These are phyloP conservation scores for Mormyrus hasselquistii DNA, from an alignment of 2,797 vertebrate species.

Conservation along the genomic window DNA sequence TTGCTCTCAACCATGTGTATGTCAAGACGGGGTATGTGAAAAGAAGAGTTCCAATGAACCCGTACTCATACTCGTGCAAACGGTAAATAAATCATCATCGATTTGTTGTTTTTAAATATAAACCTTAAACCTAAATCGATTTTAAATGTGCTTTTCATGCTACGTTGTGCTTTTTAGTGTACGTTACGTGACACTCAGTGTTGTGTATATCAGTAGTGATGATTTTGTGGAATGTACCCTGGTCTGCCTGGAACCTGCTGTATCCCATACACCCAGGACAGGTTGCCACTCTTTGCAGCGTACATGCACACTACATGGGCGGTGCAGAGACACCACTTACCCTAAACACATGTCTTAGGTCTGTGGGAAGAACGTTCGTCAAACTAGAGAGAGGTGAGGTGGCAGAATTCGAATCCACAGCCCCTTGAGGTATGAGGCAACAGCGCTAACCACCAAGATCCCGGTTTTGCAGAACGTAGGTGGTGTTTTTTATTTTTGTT, in stretches of 20 bases:
- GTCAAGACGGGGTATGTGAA: background rate
- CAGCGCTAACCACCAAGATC: background rate
- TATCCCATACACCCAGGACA: background rate
- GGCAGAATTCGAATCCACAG: background rate
- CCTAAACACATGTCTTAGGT: background rate
- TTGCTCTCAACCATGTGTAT: background rate
- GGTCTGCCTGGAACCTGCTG: background rate
- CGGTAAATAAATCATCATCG: background rate
- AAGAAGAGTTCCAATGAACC: background rate
- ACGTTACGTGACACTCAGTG: no score
- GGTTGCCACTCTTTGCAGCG: background rate
- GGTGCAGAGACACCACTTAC: background rate
- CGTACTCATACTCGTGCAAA: background rate
- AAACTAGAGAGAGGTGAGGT: background rate
- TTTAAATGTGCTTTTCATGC: background rate
- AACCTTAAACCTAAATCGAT: background rate
- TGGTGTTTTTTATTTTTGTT: background rate
- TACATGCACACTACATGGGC: background rate
- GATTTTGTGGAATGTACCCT: background rate
- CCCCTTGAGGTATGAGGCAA: background rate
- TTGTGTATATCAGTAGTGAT: background rate
- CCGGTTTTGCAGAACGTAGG: background rate
- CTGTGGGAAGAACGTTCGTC: background rate
- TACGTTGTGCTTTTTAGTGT: no score
- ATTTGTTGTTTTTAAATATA: conserved; percentile 5